Base-by-base conservation (phyloP, 2,113 vertebrate genomes). In the Cnemophilus loriae region DNA sequence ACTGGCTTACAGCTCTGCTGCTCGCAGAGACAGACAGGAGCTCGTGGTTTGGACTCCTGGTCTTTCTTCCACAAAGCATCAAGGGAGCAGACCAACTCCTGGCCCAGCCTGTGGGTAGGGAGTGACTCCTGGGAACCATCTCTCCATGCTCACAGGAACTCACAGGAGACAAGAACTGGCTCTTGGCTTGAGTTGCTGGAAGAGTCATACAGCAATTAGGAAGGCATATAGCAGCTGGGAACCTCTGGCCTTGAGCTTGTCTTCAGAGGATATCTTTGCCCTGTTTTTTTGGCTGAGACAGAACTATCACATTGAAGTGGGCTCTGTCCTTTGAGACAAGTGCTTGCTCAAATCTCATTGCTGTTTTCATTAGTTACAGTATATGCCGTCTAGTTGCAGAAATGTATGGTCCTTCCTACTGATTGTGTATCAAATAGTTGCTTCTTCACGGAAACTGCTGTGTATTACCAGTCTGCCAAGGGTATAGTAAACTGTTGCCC, bases 111-210 rank as follows among this genome's bases (percentile, higher is more conserved):
- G 46, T 61, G 88, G 94, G 23, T 53, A 85, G 71, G 95, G 92
- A 90, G 94, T 55, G 84, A 78, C 80, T 90, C 93, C 77, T 95
- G 96, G 94, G 95, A 97, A 95, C 90, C 76, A 89, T 55, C 63
- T 70, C 68, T 74, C 60, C 4, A 1, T 46, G 52, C 73, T 71
- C 14, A 5, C 81, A 44, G 74, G 76, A 93, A 6, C 68, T 32
- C 12, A 0, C 39, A 89, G 73, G 83, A 93, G 91, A 82, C 69
- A 59, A 63, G 64, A 90, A 26, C 71, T 63, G 80, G 14, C 91
- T 95, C 39, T 84, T 84, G 76, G 33, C 76, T 81, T 27, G 9
- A 2, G 1, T 78, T 92, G 79, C 68, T 90, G 56, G 30, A 92
- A 60, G 42, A 90, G 35, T 59, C 5, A 2, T 67, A 30, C 2